phyloP scores from a whole-genome alignment of 2,888 invertebrate species.

The Drosophila fulvimacula region DNA sequence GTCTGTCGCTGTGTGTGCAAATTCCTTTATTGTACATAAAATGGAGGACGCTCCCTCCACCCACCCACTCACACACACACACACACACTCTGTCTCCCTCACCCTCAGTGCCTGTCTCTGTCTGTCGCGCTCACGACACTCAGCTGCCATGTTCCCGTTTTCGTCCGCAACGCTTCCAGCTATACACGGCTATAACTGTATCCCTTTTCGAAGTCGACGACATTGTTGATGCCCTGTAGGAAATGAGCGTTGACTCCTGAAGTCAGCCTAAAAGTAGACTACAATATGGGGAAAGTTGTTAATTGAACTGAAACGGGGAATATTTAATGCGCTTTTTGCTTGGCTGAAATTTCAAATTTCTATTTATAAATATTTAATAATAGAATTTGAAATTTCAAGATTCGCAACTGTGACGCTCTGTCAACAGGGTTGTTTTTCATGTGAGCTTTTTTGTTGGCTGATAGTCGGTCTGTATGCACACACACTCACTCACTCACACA shows the following conservation, averaged over 20 bases:
- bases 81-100: not conserved
- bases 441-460: constrained; percentile 32
- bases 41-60: constrained; percentile 35
- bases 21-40: constrained; percentile 75
- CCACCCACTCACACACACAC: not conserved
- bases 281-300: constrained; percentile 17
- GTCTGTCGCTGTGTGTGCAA: constrained; percentile 51
- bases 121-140: constrained; percentile 53
- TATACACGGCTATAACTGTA: constrained; percentile 74
- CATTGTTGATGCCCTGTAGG: constrained; percentile 65
- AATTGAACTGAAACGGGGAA: constrained; percentile 11
- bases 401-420: constrained; percentile 23
- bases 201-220: constrained; percentile 71
- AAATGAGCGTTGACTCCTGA: constrained; percentile 53
- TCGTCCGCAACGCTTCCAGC: constrained; percentile 50
- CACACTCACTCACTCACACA: constrained; percentile 21
- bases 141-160: constrained; percentile 64
- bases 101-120: not conserved
- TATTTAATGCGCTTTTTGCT: not conserved
- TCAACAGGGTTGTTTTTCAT: constrained; percentile 44
- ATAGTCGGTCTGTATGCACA: constrained; percentile 30
- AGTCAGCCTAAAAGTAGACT: constrained; percentile 67
- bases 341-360: not conserved
- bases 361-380: constrained; percentile 12
- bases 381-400: not conserved